Evolutionary conservation across 2,113 vertebrate genomes (phyloP), one percentile per base, ranked within the genome.

Genomic region (Poecile atricapillus): DNA sequence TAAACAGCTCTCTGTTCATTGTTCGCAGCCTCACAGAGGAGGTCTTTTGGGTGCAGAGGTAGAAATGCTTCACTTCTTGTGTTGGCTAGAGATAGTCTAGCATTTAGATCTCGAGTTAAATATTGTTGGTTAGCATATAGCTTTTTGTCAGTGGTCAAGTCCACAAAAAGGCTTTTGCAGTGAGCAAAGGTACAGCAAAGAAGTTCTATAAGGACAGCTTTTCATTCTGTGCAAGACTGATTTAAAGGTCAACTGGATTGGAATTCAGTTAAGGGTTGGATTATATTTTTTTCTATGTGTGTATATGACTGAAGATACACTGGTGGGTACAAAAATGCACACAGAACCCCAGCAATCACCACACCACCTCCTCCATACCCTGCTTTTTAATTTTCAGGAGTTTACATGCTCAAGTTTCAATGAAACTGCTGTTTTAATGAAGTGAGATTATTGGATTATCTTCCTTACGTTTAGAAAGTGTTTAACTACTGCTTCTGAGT

Each of bases 31-130:
- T 98, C 98, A 95, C 98, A 99, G 91, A 98, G 98, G 98, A 98
- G 98, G 98, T 98, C 99, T 98, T 98, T 98, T 98, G 98, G 98
- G 98, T 98, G 98, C 98, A 98, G 99, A 99, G 99, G 99, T 99
- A 99, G 99, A 99, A 98, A 97, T 93, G 97, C 98, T 98, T 98
- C 97, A 92, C 96, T 97, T 97, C 81, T 98, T 97, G 85, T 97
- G 94, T 97, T 98, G 97, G 97, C 97, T 97, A 94, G 98, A 98
- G 98, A 98, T 98, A 98, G 98, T 95, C 95, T 98, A 97, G 98
- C 97, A 87, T 97, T 97, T 97, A 98, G 98, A 96, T 96, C 80
- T 97, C 2, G 0, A 91, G 41, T 96, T 92, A 81, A 84, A 64
- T 95, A 88, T 73, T 78, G 56, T 81, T 95, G 84, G 33, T 95